Conservation (phyloP, 2,113 vertebrate genomes). For the Rafetus swinhoei region DNA sequence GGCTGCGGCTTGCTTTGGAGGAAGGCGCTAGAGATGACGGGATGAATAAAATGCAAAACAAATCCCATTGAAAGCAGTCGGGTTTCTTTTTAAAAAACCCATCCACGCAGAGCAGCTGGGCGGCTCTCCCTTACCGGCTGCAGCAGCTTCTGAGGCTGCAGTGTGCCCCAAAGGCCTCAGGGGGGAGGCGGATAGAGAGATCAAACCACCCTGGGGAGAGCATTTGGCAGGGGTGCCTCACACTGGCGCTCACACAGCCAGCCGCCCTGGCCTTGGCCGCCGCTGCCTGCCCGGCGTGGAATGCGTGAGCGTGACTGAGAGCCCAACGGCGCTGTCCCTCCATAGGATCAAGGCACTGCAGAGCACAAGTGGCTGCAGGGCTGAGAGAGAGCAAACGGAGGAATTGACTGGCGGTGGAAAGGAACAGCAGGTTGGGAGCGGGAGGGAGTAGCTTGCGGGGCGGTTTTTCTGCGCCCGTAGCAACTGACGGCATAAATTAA, state of each 20-base stretch:
- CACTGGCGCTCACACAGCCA: accelerated
- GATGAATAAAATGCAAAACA: not conserved
- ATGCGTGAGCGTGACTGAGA: not conserved
- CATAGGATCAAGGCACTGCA: not conserved
- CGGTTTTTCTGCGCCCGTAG: not conserved
- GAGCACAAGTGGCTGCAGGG: not conserved
- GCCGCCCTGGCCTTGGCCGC: not conserved
- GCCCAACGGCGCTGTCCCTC: not conserved
- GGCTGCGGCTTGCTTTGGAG: not conserved
- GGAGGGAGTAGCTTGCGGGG: not conserved
- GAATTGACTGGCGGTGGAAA: accelerated
- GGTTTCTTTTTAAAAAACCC: not conserved
- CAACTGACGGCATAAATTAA: not conserved
- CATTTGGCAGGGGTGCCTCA: not conserved
- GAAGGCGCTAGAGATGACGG: not conserved
- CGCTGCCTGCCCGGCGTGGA: not conserved
- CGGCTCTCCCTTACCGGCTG: not conserved
- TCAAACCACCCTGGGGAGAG: not conserved
- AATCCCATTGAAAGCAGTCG: not conserved
- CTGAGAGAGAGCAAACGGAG: no score
- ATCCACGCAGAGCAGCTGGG: not conserved
- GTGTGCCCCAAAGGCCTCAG: not conserved
- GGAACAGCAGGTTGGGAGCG: not conserved
- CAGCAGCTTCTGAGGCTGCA: not conserved
- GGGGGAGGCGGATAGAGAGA: not conserved